Evolutionary conservation across 2,113 vertebrate species (phyloP).

Genomic region (Ginglymostoma cirratum): DNA sequence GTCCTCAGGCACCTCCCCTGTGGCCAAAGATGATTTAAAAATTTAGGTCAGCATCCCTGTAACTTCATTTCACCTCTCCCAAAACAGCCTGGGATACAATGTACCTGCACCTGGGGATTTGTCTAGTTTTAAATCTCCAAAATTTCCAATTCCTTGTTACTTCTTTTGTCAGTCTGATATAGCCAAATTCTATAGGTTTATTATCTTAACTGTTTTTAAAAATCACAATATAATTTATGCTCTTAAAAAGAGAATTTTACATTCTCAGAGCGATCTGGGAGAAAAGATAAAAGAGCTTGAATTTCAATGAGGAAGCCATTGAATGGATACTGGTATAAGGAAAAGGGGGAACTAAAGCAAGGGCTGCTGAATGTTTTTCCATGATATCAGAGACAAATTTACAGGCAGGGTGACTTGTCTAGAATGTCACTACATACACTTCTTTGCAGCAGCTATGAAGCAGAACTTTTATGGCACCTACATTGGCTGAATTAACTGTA

Average conservation of each 20-base stretch:
- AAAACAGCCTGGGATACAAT: too few relatives aligned
- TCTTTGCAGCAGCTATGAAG: background rate
- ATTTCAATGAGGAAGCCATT: background rate
- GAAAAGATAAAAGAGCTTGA: background rate
- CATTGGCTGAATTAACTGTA: background rate
- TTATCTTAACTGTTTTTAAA: background rate
- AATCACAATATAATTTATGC: background rate
- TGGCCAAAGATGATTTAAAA: too few relatives aligned
- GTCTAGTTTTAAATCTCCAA: too few relatives aligned
- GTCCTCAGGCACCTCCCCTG: too few relatives aligned
- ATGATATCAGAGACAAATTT: background rate
- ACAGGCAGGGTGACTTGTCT: background rate
- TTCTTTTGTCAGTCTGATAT: background rate
- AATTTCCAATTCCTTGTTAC: too few relatives aligned
- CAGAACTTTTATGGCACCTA: background rate
- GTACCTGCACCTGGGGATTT: too few relatives aligned
- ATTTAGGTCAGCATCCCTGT: too few relatives aligned
- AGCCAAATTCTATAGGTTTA: background rate
- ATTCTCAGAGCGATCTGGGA: background rate
- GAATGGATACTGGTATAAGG: background rate
- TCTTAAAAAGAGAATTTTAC: background rate
- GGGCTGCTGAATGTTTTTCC: background rate
- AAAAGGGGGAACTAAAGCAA: background rate
- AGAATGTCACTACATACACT: background rate
- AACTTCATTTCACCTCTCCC: too few relatives aligned